Evolutionary conservation across 2,113 vertebrate genomes (phyloP), one percentile per base, ranked within the genome.

Genomic region (Sporophila hypoxantha): DNA sequence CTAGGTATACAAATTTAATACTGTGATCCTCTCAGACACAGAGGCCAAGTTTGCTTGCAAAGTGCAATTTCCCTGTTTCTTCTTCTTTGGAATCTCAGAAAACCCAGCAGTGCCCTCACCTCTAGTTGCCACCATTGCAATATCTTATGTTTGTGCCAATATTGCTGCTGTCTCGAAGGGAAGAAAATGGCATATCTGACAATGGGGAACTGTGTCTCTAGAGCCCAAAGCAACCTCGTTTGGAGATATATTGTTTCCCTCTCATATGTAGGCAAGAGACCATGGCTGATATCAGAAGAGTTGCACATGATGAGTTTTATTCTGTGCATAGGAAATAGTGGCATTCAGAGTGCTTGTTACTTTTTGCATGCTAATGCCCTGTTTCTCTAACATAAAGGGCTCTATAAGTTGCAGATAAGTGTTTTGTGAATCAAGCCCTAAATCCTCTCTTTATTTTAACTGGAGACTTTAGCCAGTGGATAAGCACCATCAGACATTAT

Each of bases 291-390:
- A 76, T 44, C 39, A 78, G 60, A 80, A 36, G 42, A 91, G 82
- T 85, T 87, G 71, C 78, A 92, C 90, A 91, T 83, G 82, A 91
- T 34, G 39, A 39, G 50, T 92, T 94, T 94, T 94, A 90, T 91
- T 92, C 76, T 81, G 82, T 78, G 87, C 82, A 66, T 46, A 85
- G 66, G 42, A 95, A 95, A 89, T 85, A 83, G n/a, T 83, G 7
- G 39, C 66, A 82, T 92, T 89, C 88, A 87, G 44, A 89, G 32
- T 81, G 37, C 44, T 80, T 57, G 69, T 76, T 95, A 92, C 89
- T 89, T 93, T 90, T 77, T 91, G 92, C 89, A 95, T 93, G 76
- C 67, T 94, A 94, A 95, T 93, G 59, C 52, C 87, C 82, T 93
- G 76, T 73, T 96, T 94, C 85, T 87, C 44, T 62, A 80, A 67